These are phyloP conservation scores for Macropus fuliginosus DNA, from an alignment of 2,797 vertebrate genomes.

Conservation along the genomic window DNA sequence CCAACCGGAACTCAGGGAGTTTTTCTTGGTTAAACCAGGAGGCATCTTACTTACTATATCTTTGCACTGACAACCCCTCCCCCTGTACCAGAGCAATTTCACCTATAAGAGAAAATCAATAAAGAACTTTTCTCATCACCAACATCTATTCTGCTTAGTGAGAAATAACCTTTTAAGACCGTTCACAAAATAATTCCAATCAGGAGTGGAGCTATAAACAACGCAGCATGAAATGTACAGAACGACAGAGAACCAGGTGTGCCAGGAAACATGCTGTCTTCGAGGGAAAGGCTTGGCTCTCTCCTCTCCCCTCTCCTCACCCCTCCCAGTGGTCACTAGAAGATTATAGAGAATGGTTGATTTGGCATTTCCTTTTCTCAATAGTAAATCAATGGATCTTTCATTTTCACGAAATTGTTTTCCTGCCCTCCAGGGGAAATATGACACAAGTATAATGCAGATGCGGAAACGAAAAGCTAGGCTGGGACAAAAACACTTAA, in stretches of 20 bases:
- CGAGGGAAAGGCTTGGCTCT: conserved; percentile 60
- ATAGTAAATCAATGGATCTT: conserved; percentile 79
- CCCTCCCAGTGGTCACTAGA: conserved; percentile 48
- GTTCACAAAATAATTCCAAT: conserved; percentile 64
- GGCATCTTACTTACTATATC: not conserved
- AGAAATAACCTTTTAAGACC: conserved; percentile 37
- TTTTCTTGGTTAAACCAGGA: conserved; percentile 52
- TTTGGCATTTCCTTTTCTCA: conserved; percentile 74
- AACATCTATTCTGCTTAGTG: conserved; percentile 59
- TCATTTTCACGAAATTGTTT: conserved; percentile 80
- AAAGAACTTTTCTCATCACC: conserved; percentile 50
- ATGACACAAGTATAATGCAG: conserved; percentile 70
- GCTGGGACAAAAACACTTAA: conserved; percentile 78
- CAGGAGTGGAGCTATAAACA: conserved; percentile 65
- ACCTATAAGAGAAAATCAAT: conserved; percentile 48
- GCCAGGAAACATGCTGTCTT: conserved; percentile 55
- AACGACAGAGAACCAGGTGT: conserved; percentile 42
- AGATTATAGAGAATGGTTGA: conserved; percentile 74
- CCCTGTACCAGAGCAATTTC: too few relatives aligned
- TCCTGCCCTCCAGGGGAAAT: conserved; percentile 78
- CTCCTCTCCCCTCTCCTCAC: not conserved
- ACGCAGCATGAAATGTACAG: conserved; percentile 43
- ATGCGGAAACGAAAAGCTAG: conserved; percentile 63
- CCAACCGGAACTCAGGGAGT: conserved; percentile 46
- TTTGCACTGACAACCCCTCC: not conserved